Base-by-base conservation (phyloP, 2,888 invertebrate species). In the Philhelius pedissequus region DNA sequence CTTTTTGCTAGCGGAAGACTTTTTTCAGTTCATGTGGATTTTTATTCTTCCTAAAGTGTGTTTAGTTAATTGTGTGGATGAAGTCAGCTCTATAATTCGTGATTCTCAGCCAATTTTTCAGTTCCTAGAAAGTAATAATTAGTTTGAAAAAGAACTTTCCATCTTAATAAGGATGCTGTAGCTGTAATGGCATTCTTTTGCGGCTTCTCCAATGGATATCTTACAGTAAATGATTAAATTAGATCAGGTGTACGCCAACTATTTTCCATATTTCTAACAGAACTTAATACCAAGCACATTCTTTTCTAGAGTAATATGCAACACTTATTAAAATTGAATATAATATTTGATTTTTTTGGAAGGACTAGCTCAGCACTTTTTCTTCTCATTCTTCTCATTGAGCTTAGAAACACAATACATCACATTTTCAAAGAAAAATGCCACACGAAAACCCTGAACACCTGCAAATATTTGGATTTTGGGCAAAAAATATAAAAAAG, bases 121-220 rank as follows among this genome's bases (percentile, higher is more conserved):
- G 40, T 52, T 56, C 79, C 83, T 83, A 75, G 52, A 83, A 83
- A 75, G 35, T 74, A 75, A 79, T 52, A 4, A 79, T 83, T 79
- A 74, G 70, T 64, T 70, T 52, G 30, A 58, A 66, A 83, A 74
- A 20, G 15, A 15, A 52, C 64, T 15, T 70, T 75, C 74, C 83
- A 66, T 70, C 79, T 83, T 83, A 83, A 79, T 76, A 62, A 18
- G 66, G 52, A 30, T 43, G 40, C 64, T 30, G 30, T 27, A 13
- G 27, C 18, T 32, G 11, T 32, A 9, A n/a, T 6, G 3, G 27
- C 7, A 27, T 11, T 25, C 18, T 40, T 11, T 11, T 15, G 43
- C 25, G 11, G 3, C 45, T 22, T 54, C 18, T 43, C 8, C 38
- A 4, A 8, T 52, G 22, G 11, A 9, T n/a, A n/a, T n/a, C n/a